Evolutionary conservation across 2,113 vertebrate genomes (phyloP).

Genomic region (Zosterops borbonicus): DNA sequence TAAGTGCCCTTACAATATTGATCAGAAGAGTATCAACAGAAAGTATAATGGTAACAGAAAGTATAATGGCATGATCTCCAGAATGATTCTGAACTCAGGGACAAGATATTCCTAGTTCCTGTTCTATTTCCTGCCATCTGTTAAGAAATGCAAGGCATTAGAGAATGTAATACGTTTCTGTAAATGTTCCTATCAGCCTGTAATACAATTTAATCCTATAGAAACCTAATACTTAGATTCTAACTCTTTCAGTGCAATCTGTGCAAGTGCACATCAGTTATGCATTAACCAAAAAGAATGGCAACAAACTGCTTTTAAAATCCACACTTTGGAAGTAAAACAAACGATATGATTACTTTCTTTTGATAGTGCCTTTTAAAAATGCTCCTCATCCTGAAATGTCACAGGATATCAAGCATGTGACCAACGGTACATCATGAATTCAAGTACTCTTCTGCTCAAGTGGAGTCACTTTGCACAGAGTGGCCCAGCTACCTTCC

Average conservation of each 20-base stretch:
- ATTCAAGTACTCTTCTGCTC: background rate
- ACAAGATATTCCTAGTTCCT: background rate
- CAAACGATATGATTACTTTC: background rate
- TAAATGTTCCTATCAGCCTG: background rate
- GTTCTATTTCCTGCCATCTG: background rate
- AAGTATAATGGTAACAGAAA: background rate
- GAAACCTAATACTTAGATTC: background rate
- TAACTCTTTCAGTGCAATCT: background rate
- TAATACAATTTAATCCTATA: background rate
- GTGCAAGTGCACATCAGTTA: background rate
- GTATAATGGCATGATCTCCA: background rate
- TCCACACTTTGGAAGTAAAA: background rate
- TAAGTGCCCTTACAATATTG: background rate
- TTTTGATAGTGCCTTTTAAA: background rate
- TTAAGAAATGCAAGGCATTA: background rate
- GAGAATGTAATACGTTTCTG: background rate
- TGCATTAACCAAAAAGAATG: background rate
- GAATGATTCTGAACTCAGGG: background rate
- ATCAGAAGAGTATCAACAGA: background rate
- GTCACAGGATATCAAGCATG: background rate
- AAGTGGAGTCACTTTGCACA: rapidly evolving
- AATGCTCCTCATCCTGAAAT: background rate
- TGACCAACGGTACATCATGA: background rate
- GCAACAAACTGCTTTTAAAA: background rate
- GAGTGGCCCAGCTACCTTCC: background rate